Evolutionary conservation across 37 sponge, comb jelly and placozoan species (phyloP), one percentile per base, ranked within the genome.

Genomic region (Cliona cf. orientalis): DNA sequence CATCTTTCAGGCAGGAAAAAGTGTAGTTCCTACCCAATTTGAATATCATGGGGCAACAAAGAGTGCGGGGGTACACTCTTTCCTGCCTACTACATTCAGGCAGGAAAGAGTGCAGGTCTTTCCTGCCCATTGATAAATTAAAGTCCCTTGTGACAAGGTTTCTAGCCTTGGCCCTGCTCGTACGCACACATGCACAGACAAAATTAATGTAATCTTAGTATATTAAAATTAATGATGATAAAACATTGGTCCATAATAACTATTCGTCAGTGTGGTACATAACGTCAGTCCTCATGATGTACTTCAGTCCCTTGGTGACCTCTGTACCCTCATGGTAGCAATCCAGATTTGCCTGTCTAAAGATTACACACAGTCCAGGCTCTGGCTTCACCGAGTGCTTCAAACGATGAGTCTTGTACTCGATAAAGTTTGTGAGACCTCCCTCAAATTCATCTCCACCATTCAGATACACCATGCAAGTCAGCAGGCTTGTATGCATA

Each of bases 401-500:
- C 38, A 76, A 56, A n/a, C 62, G 28, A 0, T 78, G 33, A 2
- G 74, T 74, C 33, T 44, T 43, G 59, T 75, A 31, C 26, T 79
- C 60, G 29, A 94, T 74, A 55, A 94, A 94, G 71, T 90, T 80
- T 12, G 95, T 94, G 17, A 74, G 46, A 0, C 95, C 95, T 22
- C 95, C 95, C 56, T 90, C 71, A 69, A 94, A 94, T 25, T 94
- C 91, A 23, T 66, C 80, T 17, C 65, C 61, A 33, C 83, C 91
- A 40, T 94, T 94, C 33, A 94, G 68, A 72, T 94, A 94, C 12
- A 87, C 83, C 91, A 94, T 87, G 64, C 91, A 91, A 1, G 95
- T 94, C 14, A 89, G 74, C 1, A 90, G 32, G 34, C 91, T 91
- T 34, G 11, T 45, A 5, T 79, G 80, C 9, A 56, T 46, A 19